Conservation (phyloP, 2,888 invertebrate genomes). For the Ariolimax columbianus region DNA sequence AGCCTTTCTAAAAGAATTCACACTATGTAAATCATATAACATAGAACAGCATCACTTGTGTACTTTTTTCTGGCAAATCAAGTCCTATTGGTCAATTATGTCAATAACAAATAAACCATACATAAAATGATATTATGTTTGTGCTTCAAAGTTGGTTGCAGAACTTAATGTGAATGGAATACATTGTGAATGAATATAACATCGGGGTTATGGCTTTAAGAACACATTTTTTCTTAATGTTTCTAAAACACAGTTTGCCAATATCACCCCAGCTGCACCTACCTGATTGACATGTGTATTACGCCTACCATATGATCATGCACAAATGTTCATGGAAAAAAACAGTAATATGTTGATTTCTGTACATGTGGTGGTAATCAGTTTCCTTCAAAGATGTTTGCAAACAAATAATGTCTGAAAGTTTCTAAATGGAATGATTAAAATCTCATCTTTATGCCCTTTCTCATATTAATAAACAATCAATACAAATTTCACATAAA, state of each 20-base stretch:
- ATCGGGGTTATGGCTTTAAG: too few species aligned
- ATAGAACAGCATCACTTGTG: background rate
- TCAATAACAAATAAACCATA: background rate
- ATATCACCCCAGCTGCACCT: too few species aligned
- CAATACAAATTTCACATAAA: background rate
- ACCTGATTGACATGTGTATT: too few species aligned
- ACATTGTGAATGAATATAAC: too few species aligned
- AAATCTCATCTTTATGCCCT: background rate
- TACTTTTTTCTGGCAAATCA: background rate
- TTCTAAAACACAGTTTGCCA: too few species aligned
- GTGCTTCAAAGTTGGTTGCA: too few species aligned
- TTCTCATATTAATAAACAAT: background rate
- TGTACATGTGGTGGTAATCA: background rate
- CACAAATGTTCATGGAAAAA: too few species aligned
- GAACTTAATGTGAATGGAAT: too few species aligned
- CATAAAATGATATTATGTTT: too few species aligned
- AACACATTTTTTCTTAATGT: too few species aligned
- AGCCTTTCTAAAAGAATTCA: too few species aligned
- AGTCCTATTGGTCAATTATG: background rate
- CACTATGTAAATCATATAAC: background rate
- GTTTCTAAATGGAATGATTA: background rate
- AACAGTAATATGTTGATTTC: background rate
- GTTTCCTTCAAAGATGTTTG: background rate
- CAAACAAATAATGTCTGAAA: background rate
- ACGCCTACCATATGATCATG: too few species aligned